A percentile compares a stretch with the other conserved stretches of the same genome.
Conservation (phyloP, 2,888 invertebrate genomes). For the Agrotis puta region DNA sequence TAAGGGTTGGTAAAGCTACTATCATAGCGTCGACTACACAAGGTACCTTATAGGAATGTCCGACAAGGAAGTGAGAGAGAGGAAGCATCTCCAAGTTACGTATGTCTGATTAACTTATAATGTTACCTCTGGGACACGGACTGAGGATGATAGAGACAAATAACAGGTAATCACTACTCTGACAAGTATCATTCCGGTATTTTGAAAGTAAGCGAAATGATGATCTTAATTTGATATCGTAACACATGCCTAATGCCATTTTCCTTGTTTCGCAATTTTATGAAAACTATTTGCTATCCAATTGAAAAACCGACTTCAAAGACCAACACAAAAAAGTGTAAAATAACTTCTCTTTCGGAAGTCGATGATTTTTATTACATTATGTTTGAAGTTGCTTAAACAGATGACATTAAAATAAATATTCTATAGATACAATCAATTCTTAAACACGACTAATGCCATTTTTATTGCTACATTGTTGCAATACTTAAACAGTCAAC, state of each 20-base stretch:
- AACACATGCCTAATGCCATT: constrained; percentile 2
- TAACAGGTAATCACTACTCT: constrained; percentile 46
- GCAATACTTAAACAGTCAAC: not conserved
- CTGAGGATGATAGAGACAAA: constrained; percentile 35
- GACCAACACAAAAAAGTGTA: no score
- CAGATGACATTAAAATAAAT: no score
- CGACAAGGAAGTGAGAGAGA: constrained; percentile 72
- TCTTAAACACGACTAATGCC: not conserved
- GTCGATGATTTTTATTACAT: no score
- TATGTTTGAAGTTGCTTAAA: no score
- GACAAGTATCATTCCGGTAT: constrained; percentile 18
- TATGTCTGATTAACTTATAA: constrained; percentile 55
- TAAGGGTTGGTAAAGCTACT: no score
- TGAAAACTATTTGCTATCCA: not conserved
- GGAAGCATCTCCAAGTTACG: constrained; percentile 71
- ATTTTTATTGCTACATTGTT: not conserved
- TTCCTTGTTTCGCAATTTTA: not conserved
- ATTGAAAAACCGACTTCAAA: not conserved
- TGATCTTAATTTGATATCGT: constrained; percentile 20
- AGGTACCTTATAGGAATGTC: constrained; percentile 62
- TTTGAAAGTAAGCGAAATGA: constrained; percentile 47
- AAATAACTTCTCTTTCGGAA: no score
- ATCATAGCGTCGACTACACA: constrained; percentile 56
- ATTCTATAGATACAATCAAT: not conserved
- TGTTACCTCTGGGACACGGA: constrained; percentile 43